Evolutionary conservation across 92 coral and sea anemone species (phyloP).

Genomic region (Ricordea florida): DNA sequence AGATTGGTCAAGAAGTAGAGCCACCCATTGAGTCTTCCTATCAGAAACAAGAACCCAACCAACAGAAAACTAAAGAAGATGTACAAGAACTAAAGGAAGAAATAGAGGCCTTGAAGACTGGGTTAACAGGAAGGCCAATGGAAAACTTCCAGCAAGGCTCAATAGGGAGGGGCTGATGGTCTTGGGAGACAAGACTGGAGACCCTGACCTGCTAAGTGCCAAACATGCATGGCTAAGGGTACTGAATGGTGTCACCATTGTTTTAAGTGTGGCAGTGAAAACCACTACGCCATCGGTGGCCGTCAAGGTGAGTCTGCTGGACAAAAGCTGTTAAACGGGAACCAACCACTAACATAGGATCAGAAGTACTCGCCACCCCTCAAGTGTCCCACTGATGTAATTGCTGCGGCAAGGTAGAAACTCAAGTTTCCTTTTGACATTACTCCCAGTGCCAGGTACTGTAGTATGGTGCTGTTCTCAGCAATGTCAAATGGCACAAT

Average conservation of each 20-base stretch:
- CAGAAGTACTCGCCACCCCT: slow-evolving; percentile 51
- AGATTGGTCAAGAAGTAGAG: slow-evolving; percentile 11
- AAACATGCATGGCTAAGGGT: slow-evolving; percentile 19
- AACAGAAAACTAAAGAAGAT: slow-evolving; percentile 11
- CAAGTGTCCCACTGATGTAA: slow-evolving; percentile 63
- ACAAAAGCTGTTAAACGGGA: slow-evolving; percentile 36
- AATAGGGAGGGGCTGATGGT: neutral
- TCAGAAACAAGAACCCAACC: neutral
- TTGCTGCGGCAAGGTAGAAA: slow-evolving; percentile 35
- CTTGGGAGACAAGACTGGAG: neutral
- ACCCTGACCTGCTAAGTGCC: slow-evolving; percentile 32
- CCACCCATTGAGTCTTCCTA: neutral
- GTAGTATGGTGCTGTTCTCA: slow-evolving; percentile 53
- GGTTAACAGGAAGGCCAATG: neutral
- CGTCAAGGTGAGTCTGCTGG: slow-evolving; percentile 11
- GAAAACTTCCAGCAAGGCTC: neutral
- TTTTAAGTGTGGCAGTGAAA: slow-evolving; percentile 70
- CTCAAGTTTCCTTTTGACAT: slow-evolving; percentile 6
- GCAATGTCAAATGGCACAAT: slow-evolving; percentile 53
- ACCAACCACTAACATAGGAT: slow-evolving; percentile 45
- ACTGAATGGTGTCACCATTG: slow-evolving; percentile 50
- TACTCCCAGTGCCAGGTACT: slow-evolving; percentile 56
- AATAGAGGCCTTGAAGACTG: slow-evolving; percentile 45
- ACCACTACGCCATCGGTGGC: slow-evolving; percentile 56
- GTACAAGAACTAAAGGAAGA: slow-evolving; percentile 29